Percentiles rank a stretch among this genome's conserved stretches.
These are phyloP conservation scores for Antheraea yamamai DNA, from an alignment of 2,888 invertebrate genomes.

Conservation along the genomic window DNA sequence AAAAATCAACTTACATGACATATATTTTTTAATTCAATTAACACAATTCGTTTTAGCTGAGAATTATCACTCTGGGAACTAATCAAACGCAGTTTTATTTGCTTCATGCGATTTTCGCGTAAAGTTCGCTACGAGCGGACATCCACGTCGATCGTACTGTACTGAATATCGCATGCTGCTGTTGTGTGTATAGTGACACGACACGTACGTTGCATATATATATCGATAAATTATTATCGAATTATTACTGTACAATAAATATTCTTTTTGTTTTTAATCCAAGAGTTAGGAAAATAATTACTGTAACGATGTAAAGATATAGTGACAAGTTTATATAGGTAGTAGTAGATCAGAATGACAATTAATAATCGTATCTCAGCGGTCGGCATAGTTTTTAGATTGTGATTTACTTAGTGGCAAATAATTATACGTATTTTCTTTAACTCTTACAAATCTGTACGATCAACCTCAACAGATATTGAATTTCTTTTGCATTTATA, in stretches of 20 bases:
- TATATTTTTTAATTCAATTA: not conserved
- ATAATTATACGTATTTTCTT: too few relatives aligned
- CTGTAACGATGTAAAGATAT: too few relatives aligned
- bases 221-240: slow-evolving; percentile 45
- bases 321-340: too few relatives aligned
- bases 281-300: too few relatives aligned
- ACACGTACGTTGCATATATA: slow-evolving; percentile 28
- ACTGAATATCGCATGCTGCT: slow-evolving; percentile 62
- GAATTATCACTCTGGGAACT: not conserved
- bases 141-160: slow-evolving; percentile 57
- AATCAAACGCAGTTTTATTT: not conserved
- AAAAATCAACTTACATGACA: not conserved
- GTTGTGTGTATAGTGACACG: slow-evolving; percentile 56
- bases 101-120: not conserved
- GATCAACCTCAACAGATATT: too few relatives aligned
- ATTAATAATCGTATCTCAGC: too few relatives aligned
- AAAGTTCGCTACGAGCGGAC: slow-evolving; percentile 53
- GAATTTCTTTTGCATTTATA: too few relatives aligned
- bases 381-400: too few relatives aligned
- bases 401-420: too few relatives aligned
- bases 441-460: too few relatives aligned
- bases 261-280: too few relatives aligned
- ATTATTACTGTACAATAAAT: not conserved
- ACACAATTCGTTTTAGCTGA: not conserved
- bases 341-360: too few relatives aligned